Evolutionary conservation across 2,888 invertebrate species (phyloP).

Genomic region (Caenorhabditis uteleia): DNA sequence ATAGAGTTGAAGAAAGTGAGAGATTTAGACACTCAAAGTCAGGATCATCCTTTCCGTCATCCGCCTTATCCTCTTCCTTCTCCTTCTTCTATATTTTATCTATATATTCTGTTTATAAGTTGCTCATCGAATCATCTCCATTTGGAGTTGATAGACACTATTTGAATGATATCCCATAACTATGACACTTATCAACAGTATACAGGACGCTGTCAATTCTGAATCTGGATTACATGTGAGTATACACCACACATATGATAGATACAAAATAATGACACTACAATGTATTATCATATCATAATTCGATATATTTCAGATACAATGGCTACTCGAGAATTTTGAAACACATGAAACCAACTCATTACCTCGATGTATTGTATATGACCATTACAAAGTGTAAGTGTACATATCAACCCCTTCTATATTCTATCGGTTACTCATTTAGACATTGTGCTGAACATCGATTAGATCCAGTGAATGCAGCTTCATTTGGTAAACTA

Average conservation of each 20-base stretch:
- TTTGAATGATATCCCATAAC: no score
- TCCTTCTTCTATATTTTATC: no score
- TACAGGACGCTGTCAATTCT: slow-evolving; percentile 24
- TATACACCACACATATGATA: neutral
- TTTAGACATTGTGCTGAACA: slow-evolving; percentile 80
- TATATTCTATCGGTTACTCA: neutral
- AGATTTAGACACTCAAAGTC: no score
- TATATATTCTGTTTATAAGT: no score
- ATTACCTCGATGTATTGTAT: slow-evolving; percentile 89
- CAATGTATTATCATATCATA: neutral
- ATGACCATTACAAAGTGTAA: slow-evolving; percentile 85
- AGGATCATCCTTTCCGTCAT: no score
- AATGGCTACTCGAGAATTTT: slow-evolving; percentile 96
- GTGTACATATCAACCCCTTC: neutral
- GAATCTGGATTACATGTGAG: slow-evolving; percentile 36
- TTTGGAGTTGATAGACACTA: no score
- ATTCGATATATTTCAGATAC: slow-evolving; percentile 73
- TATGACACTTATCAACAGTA: no score
- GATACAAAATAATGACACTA: neutral
- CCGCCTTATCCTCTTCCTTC: no score
- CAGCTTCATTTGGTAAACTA: slow-evolving; percentile 97
- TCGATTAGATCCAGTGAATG: slow-evolving; percentile 96
- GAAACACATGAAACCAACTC: slow-evolving; percentile 95
- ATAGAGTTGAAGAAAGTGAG: no score
- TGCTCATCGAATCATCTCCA: neutral